Evolutionary conservation across 2,888 invertebrate species (phyloP), one percentile per base, ranked within the genome.

Genomic region (Tetragonula carbonaria): DNA sequence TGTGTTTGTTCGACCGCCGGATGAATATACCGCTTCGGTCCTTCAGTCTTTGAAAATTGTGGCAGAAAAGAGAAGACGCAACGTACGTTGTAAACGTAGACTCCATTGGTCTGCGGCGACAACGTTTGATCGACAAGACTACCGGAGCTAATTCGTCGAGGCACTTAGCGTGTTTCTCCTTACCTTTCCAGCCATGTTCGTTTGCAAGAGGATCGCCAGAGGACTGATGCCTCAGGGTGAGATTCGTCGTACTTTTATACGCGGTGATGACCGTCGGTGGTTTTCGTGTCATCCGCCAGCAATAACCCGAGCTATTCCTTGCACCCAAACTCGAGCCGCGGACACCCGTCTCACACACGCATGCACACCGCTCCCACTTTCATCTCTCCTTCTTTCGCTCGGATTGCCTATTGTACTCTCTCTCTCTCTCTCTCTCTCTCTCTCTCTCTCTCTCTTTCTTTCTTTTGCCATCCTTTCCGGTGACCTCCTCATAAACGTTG

Each of bases 151-250:
- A 23, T 38, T 28, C 28, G 28, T 28, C 28, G 28, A 2, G 28
- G 28, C 28, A 28, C 28, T 28, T 28, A 28, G 28, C 23, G 28
- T 11, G 55, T 8, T 23, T 51, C 28, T 51, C 23, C 87, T 90
- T 90, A 93, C 93, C 92, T 91, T 92, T 90, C 87, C 87, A 90
- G 87, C 89, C 93, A 93, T 93, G 91, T 91, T 93, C 85, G 85
- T 92, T 88, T 86, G 87, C 80, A 70, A 80, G 90, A 89, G 86
- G 90, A 93, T 91, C 91, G 87, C 87, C 90, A 90, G 91, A 90
- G 89, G 91, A 93, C 93, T 93, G 93, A 93, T 93, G 90, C 88
- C 91, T 89, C 85, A 55, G 91, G 91, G 90, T 92, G 84, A 91
- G 87, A 92, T 91, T 76, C 88, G 51, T 83, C 86, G 90, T 84